A percentile compares a stretch with the other conserved stretches of the same genome.
Evolutionary conservation across 2,888 invertebrate species (phyloP).

Genomic region (Rhynchonema sp.): DNA sequence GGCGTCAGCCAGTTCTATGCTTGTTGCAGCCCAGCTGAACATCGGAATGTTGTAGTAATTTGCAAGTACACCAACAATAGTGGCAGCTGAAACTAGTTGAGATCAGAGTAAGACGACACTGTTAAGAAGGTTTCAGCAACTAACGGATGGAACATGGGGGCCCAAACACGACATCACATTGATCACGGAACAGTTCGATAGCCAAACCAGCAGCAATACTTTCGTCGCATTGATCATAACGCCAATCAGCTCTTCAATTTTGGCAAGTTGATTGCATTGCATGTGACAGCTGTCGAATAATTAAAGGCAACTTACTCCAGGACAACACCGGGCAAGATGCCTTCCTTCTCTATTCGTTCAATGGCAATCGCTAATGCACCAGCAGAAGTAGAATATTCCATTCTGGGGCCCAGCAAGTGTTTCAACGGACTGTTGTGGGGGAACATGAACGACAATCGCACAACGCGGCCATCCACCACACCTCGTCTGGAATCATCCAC

Average conservation of each 20-base stretch:
- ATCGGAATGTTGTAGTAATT: conserved; percentile 13
- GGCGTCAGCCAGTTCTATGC: conserved; percentile 8
- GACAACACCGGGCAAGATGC: conserved; percentile 5
- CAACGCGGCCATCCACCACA: no score
- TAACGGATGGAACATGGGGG: background rate
- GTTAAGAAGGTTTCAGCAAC: no score
- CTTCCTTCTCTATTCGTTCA: conserved; percentile 4
- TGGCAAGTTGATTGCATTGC: background rate
- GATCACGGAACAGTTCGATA: conserved; percentile 1
- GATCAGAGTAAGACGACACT: background rate
- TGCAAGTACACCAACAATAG: conserved; percentile 10
- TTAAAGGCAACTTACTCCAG: conserved; percentile 1
- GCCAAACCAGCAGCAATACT: conserved; percentile 2
- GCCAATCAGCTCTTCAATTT: conserved; percentile 3
- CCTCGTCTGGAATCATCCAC: no score
- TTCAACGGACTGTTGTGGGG: background rate
- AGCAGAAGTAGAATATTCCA: background rate
- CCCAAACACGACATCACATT: conserved; percentile 4
- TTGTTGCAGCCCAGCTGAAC: conserved; percentile 14
- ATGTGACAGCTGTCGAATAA: no score
- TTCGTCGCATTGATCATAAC: conserved; percentile 8
- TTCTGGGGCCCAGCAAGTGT: background rate
- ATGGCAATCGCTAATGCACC: conserved; percentile 6
- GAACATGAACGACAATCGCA: background rate
- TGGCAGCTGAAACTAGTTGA: conserved; percentile 11